Percentiles rank a stretch among this genome's conserved stretches.
phyloP scores from a whole-genome alignment of 2,888 invertebrate species.

The Amitus sp. region DNA sequence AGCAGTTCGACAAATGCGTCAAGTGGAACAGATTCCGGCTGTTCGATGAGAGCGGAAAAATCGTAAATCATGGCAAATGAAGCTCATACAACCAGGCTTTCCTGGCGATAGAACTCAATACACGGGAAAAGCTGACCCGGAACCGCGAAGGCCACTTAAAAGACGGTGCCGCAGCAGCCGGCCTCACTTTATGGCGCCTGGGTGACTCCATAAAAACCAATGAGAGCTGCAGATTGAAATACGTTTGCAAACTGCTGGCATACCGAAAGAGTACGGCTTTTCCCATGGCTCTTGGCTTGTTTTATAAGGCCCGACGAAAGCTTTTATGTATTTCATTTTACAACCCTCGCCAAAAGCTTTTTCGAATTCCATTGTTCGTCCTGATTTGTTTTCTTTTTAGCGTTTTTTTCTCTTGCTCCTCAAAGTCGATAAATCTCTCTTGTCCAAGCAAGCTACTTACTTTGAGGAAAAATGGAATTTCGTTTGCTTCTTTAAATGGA shows the following conservation, averaged over 20 bases:
- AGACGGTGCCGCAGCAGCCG: constrained; percentile 17
- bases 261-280: constrained; percentile 15
- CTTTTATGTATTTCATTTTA: constrained; percentile 32
- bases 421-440: neutral
- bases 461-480: neutral
- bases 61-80: constrained; percentile 39
- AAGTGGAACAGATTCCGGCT: too few relatives aligned
- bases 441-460: neutral
- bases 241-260: constrained; percentile 39
- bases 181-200: constrained; percentile 38
- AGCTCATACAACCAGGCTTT: constrained; percentile 34
- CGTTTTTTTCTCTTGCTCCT: neutral
- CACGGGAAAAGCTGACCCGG: constrained; percentile 31
- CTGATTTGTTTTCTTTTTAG: neutral
- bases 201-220: constrained; percentile 47
- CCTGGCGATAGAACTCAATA: constrained; percentile 35
- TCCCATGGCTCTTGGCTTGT: constrained; percentile 32
- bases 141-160: constrained; percentile 37
- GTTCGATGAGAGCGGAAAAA: constrained; percentile 38
- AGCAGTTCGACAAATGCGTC: too few relatives aligned
- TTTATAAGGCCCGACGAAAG: constrained; percentile 32
- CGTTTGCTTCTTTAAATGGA: too few relatives aligned
- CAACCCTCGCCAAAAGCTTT: constrained; percentile 19
- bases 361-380: constrained; percentile 18
- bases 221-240: constrained; percentile 45